phyloP scores from a whole-genome alignment of 2,113 vertebrate species.

The Corydoras sp. region DNA sequence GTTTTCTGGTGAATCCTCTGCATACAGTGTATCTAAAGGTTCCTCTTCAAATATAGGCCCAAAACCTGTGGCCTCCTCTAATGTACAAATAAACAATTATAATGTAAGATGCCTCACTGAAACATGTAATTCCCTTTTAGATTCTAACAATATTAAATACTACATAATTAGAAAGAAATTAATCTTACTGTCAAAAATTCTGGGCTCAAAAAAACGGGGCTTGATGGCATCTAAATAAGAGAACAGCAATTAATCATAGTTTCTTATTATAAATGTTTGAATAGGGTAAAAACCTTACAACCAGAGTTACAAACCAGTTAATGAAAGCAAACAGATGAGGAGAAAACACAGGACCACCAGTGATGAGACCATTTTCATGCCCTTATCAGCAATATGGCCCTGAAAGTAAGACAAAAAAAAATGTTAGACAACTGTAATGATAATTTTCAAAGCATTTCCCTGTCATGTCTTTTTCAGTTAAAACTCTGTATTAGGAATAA shows the following conservation, averaged over 20 bases:
- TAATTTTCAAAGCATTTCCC: no score
- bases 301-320: constrained; percentile 50
- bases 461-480: neutral
- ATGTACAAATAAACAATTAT: constrained; percentile 24
- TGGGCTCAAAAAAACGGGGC: constrained; percentile 55
- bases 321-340: constrained; percentile 41
- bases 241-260: constrained; percentile 16
- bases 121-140: neutral
- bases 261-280: neutral
- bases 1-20: constrained; percentile 86
- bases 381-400: neutral
- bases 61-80: constrained; percentile 91
- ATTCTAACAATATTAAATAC: no score
- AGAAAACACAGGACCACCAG: constrained; percentile 48
- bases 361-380: constrained; percentile 48
- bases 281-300: neutral
- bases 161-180: neutral
- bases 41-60: constrained; percentile 98
- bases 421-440: neutral
- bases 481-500: neutral
- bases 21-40: constrained; percentile 89
- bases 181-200: constrained; percentile 67
- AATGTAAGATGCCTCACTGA: neutral
- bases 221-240: constrained; percentile 38
- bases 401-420: constrained; percentile 12